Conservation (phyloP, 2,797 vertebrate genomes). For the Liparis tanakae region DNA sequence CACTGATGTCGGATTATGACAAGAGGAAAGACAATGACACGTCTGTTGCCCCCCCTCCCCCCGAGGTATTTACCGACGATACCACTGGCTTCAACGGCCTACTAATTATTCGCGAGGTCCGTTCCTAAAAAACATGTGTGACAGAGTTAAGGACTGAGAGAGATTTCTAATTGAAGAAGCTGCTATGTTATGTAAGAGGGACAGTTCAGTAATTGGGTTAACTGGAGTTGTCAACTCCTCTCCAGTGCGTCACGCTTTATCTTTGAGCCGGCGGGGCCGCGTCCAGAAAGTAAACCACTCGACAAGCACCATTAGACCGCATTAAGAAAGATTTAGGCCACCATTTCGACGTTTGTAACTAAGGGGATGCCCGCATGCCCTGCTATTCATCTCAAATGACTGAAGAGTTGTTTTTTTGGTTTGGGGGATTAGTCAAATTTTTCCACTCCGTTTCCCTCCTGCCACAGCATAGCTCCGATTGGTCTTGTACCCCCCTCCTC, state of each 20-base stretch:
- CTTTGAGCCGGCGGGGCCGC: constrained; percentile 33
- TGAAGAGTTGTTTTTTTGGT: constrained; percentile 56
- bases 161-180: constrained; percentile 42
- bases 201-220: constrained; percentile 57
- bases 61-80: constrained; percentile 15
- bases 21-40: constrained; percentile 21
- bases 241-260: constrained; percentile 36
- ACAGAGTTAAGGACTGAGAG: constrained; percentile 30
- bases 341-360: constrained; percentile 49
- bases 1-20: constrained; percentile 25
- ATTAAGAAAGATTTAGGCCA: constrained; percentile 74
- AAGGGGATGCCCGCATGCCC: constrained; percentile 38
- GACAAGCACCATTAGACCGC: constrained; percentile 68
- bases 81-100: constrained; percentile 9
- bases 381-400: constrained; percentile 64
- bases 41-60: not conserved
- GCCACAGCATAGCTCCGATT: constrained; percentile 21
- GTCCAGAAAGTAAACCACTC: constrained; percentile 45
- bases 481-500: constrained; percentile 5
- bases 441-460: constrained; percentile 33
- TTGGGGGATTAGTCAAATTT: constrained; percentile 64
- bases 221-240: constrained; percentile 32
- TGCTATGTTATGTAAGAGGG: constrained; percentile 47
- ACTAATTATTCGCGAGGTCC: constrained; percentile 16
- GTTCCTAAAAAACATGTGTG: constrained; percentile 27